These are phyloP conservation scores for Malthinus flaveolus DNA, from an alignment of 2,888 invertebrate species.

Conservation along the genomic window DNA sequence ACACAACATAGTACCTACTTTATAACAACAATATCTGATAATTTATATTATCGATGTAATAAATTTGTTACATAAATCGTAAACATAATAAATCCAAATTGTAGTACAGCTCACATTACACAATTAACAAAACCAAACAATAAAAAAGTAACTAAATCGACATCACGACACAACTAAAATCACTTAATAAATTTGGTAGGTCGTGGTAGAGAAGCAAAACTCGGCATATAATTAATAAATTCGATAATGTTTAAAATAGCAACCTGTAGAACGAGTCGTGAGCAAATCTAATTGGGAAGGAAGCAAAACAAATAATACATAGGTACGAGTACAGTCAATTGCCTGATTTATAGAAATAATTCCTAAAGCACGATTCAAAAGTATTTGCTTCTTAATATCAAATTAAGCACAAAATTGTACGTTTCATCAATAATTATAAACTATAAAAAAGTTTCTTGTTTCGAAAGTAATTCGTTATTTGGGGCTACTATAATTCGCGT, in stretches of 20 bases:
- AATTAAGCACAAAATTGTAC: no score
- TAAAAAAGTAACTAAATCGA: not conserved
- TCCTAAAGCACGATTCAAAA: conserved; percentile 14
- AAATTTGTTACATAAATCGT: conserved; percentile 1
- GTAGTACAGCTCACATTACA: conserved; percentile 9
- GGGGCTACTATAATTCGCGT: no score
- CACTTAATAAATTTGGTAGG: conserved; percentile 35
- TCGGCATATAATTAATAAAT: conserved; percentile 37
- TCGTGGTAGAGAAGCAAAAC: conserved; percentile 27
- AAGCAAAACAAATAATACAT: conserved; percentile 17
- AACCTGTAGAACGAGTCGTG: conserved; percentile 28
- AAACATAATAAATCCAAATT: conserved; percentile 21
- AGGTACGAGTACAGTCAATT: conserved; percentile 16
- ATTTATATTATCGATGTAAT: no score
- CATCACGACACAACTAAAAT: conserved; percentile 30
- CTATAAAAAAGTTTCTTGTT: no score
- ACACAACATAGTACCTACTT: no score
- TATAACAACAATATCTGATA: no score
- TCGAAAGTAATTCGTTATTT: no score
- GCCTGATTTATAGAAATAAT: conserved; percentile 23
- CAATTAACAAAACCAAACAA: no score
- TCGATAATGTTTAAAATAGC: conserved; percentile 32
- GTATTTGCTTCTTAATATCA: not conserved
- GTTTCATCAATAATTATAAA: no score
- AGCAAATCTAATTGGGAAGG: conserved; percentile 26